phyloP scores from a whole-genome alignment of 2,797 vertebrate genomes.

The Sebastes nivosus region DNA sequence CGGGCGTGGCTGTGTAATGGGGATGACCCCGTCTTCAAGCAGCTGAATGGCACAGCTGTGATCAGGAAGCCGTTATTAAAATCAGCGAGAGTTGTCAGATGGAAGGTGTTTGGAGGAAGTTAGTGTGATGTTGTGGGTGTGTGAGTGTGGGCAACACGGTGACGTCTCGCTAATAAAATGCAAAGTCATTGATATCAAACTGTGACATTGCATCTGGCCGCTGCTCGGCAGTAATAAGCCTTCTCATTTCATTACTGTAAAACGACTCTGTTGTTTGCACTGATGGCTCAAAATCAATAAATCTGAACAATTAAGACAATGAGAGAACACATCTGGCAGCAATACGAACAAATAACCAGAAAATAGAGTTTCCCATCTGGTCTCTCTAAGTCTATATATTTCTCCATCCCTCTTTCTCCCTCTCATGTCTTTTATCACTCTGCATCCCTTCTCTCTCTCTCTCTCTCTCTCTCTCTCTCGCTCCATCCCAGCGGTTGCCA shows the following conservation, averaged over 20 bases:
- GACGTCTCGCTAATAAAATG: not conserved
- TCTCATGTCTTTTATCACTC: conserved; percentile 28
- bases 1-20: conserved; percentile 24
- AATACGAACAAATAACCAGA: conserved; percentile 16
- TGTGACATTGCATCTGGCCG: not conserved
- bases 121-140: not conserved
- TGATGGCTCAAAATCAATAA: conserved; percentile 6
- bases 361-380: conserved; percentile 30
- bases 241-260: conserved; percentile 3
- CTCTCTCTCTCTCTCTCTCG: conserved; percentile 4
- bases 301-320: conserved; percentile 7
- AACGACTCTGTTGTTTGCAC: conserved; percentile 12
- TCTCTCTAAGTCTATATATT: not conserved
- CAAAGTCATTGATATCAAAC: not conserved
- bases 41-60: not conserved
- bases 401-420: conserved; percentile 7
- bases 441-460: not conserved
- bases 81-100: not conserved
- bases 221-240: not conserved
- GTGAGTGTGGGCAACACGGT: not conserved
- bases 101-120: not conserved
- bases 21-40: not conserved
- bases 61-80: not conserved
- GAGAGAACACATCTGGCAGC: conserved; percentile 45
- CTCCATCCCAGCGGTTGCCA: conserved; percentile 73